Evolutionary conservation across 2,113 vertebrate genomes (phyloP).

Genomic region (Tragelaphus imberbis): DNA sequence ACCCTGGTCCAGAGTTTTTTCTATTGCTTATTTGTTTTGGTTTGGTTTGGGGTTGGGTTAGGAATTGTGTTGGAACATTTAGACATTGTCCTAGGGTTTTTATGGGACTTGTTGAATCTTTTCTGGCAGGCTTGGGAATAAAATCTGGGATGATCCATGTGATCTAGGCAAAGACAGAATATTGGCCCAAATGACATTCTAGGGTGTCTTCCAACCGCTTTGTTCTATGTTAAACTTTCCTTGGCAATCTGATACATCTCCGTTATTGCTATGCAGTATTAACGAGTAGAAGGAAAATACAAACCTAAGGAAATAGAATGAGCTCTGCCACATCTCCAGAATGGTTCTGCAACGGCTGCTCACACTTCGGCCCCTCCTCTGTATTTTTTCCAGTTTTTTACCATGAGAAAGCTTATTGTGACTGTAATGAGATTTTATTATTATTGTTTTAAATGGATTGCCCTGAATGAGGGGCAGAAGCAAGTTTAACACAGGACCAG

Average conservation of each 20-base stretch:
- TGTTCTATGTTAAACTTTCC: background rate
- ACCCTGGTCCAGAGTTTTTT: background rate
- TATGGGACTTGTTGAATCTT: background rate
- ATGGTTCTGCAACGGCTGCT: background rate
- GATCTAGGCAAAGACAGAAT: background rate
- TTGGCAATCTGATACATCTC: background rate
- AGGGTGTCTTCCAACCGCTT: background rate
- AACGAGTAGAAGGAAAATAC: background rate
- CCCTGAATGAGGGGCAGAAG: background rate
- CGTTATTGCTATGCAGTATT: background rate
- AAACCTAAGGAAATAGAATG: background rate
- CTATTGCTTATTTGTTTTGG: background rate
- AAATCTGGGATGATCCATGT: background rate
- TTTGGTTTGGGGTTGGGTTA: background rate
- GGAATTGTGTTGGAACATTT: background rate
- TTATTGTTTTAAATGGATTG: background rate
- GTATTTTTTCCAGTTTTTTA: background rate
- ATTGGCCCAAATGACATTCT: background rate
- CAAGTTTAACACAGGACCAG: background rate
- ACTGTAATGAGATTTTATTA: background rate
- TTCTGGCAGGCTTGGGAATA: background rate
- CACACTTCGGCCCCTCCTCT: background rate
- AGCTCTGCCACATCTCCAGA: rapidly evolving
- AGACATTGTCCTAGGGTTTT: background rate
- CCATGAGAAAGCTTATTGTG: background rate